Evolutionary conservation across 2,113 vertebrate genomes (phyloP).

Genomic region (Ameiurus melas): DNA sequence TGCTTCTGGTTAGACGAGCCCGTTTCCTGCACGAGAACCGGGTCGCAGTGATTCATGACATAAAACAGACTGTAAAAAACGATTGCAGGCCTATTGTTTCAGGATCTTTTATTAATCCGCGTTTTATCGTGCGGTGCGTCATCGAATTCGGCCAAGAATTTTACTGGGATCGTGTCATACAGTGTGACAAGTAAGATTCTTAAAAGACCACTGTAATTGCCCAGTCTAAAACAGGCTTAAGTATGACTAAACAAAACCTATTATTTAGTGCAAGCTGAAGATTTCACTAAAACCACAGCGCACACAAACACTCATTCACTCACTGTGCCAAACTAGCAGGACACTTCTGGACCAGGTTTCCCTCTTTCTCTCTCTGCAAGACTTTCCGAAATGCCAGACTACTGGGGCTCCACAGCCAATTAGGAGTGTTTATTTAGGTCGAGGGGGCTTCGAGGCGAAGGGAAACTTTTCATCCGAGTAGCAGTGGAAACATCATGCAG

Average conservation of each 20-base stretch:
- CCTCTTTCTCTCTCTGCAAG: conserved; percentile 8
- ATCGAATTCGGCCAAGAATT: background rate
- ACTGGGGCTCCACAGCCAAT: conserved; percentile 92
- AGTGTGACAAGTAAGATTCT: background rate
- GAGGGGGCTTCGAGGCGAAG: conserved; percentile 77
- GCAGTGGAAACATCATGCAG: conserved; percentile 69
- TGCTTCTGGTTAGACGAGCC: background rate
- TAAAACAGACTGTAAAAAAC: background rate
- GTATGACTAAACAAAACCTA: background rate
- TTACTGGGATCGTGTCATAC: background rate
- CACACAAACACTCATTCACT: conserved; percentile 1
- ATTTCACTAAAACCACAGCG: conserved; percentile 5
- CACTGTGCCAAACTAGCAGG: background rate
- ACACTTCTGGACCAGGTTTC: conserved; percentile 4
- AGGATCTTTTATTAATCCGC: background rate
- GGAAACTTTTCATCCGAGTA: conserved; percentile 71
- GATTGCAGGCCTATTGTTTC: background rate
- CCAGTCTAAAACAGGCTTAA: background rate
- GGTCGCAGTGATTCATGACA: background rate
- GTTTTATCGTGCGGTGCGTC: background rate
- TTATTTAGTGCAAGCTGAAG: conserved; percentile 19
- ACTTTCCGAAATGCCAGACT: conserved; percentile 77
- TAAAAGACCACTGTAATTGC: background rate
- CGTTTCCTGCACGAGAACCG: background rate
- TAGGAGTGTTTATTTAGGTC: conserved; percentile 85